These are phyloP conservation scores for Cyclura pinguis DNA, from an alignment of 2,797 vertebrate species.

Conservation along the genomic window DNA sequence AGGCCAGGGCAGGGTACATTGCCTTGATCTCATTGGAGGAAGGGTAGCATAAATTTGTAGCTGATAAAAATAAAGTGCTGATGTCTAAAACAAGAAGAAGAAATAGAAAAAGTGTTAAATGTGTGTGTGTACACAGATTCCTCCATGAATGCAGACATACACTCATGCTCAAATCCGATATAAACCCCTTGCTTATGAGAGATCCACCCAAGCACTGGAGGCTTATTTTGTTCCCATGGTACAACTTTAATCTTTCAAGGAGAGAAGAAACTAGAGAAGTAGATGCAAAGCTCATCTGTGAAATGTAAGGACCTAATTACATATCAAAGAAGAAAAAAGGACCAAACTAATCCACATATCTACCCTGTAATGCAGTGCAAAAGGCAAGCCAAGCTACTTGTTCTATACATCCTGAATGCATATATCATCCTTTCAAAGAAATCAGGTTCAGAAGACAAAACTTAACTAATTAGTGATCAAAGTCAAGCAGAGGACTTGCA, in stretches of 20 bases:
- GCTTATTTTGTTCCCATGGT: constrained; percentile 38
- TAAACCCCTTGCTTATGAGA: constrained; percentile 24
- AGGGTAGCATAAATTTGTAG: too few species aligned
- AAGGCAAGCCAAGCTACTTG: constrained; percentile 32
- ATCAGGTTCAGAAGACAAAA: constrained; percentile 32
- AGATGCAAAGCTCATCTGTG: constrained; percentile 51
- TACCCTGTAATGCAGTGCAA: constrained; percentile 47
- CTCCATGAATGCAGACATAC: neutral
- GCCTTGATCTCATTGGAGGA: too few species aligned
- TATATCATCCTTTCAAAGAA: constrained; percentile 53
- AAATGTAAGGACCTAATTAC: constrained; percentile 55
- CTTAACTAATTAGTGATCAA: constrained; percentile 34
- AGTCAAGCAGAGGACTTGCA: neutral
- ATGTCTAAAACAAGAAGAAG: too few species aligned
- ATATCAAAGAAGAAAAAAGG: constrained; percentile 25
- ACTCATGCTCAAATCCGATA: neutral
- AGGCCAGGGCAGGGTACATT: too few species aligned
- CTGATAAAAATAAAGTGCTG: too few species aligned
- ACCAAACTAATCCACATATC: constrained; percentile 43
- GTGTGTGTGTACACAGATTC: too few species aligned
- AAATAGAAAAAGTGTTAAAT: too few species aligned
- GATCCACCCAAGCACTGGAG: constrained; percentile 32
- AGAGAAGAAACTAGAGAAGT: constrained; percentile 43
- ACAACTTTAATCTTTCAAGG: constrained; percentile 45
- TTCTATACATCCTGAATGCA: constrained; percentile 10